Base-by-base conservation (phyloP, 2,113 vertebrate genomes). In the Dicentrarchus labrax region DNA sequence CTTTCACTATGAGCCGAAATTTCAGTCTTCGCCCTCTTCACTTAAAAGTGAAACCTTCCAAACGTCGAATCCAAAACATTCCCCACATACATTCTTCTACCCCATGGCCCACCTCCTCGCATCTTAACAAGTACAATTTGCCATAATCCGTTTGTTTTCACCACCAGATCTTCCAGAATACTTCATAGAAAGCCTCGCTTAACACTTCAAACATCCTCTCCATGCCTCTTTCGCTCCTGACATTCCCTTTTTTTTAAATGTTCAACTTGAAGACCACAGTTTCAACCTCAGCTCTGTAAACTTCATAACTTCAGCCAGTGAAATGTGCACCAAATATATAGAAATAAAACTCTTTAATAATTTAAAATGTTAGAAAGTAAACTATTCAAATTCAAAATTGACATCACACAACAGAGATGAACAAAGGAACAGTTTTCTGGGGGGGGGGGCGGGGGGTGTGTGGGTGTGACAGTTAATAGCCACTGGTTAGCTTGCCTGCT, bases 271-370 rank as follows among this genome's bases (percentile, higher is more conserved):
- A 82, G 73, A 86, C 78, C 86, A 87, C 74, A 51, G 81, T 86
- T 87, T 85, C 70, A 80, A 66, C 83, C 81, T 73, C 89, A 71
- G 65, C 70, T 79, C 89, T 83, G 90, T 91, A 93, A 94, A 94
- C 92, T 70, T 94, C 94, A 94, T 94, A 91, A 94, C 88, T 93
- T 93, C 94, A 94, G 94, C 93, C 90, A 91, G 90, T 90, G 89
- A 95, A 93, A 86, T 64, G 85, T 88, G 88, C 91, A 92, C 91
- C 92, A 89, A 91, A 88, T 86, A 89, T 88, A 91, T 88, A 90
- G 79, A 90, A 91, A 90, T 89, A 92, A 91, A 94, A 89, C 88
- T 92, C 86, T 91, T 84, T 56, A 92, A 94, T 89, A 86, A 90
- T 93, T 92, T 89, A 88, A 93, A 91, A 88, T 80, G 90, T 93